phyloP scores from a whole-genome alignment of 2,797 vertebrate species.

The Alcedo atthis region DNA sequence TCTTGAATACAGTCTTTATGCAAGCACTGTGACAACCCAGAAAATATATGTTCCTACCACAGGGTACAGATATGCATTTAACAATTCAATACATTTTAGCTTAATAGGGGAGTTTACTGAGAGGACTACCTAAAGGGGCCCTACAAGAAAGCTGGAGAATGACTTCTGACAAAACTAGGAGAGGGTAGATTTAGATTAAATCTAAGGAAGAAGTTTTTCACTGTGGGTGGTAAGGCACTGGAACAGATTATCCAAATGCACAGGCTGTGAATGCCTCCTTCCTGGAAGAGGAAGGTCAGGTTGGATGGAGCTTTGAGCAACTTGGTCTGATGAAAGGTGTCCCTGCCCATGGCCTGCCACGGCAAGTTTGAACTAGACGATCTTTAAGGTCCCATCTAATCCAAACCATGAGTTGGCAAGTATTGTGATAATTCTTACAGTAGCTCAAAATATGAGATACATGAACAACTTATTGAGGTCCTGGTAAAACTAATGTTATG shows the following conservation, averaged over 20 bases:
- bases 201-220: not conserved
- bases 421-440: not conserved
- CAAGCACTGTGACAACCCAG: not conserved
- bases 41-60: not conserved
- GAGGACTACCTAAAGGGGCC: not conserved
- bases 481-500: not conserved
- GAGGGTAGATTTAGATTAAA: not conserved
- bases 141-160: not conserved
- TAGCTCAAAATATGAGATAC: not conserved
- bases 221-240: not conserved
- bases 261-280: not conserved
- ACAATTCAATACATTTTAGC: not conserved
- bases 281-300: not conserved
- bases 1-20: not conserved
- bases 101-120: not conserved
- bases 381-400: not conserved
- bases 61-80: not conserved
- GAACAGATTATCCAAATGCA: not conserved
- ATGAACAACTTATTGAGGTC: not conserved
- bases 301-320: not conserved
- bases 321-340: not conserved
- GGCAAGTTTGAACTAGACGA: not conserved
- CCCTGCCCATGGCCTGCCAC: not conserved
- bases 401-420: not conserved
- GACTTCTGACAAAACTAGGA: not conserved